Evolutionary conservation across 2,797 vertebrate genomes (phyloP), one percentile per base, ranked within the genome.

Genomic region (Sorex maritimensis): DNA sequence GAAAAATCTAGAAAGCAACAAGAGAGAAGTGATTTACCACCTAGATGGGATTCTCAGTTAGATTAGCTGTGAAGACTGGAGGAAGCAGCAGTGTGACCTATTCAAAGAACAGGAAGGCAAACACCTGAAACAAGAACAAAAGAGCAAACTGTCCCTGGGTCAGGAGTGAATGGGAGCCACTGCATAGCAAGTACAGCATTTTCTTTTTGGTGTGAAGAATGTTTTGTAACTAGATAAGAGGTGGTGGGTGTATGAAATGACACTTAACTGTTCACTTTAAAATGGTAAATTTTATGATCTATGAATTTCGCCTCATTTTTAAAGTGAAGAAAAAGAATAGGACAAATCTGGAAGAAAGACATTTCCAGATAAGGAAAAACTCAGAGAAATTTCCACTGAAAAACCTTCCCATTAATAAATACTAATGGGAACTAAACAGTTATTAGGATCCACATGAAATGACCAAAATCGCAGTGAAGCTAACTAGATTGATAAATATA

Each of bases 331-430:
- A 2, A 44, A 38, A 55, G 88, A 85, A 63, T 49, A 14, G 74
- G 14, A 90, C 34, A 82, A 75, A 82, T 79, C 49, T 52, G 49
- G 49, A 52, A 52, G 46, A 7, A 85, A 85, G 44, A 88, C n/a
- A 58, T 72, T 65, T 6, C 19, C 9, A 41, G 26, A 68, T 38
- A 88, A 92, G 90, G 14, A 81, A 77, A 90, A 86, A 41, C 38
- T n/a, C 17, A 90, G 15, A 91, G 78, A 72, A 81, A 81, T 1
- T 71, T 17, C 88, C 24, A 75, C 11, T 79, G 79, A 13, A 3
- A 88, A 78, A 88, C 9, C 14, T 91, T n/a, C 23, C 65, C 71
- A 92, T 73, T 6, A 55, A 46, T 63, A 85, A 94, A 93, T 52
- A 74, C 58, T 73, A 52, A 91, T 55, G 80, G 34, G 28, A 15